Evolutionary conservation across 2,113 vertebrate species (phyloP).

Genomic region (Choloepus hoffmanni): DNA sequence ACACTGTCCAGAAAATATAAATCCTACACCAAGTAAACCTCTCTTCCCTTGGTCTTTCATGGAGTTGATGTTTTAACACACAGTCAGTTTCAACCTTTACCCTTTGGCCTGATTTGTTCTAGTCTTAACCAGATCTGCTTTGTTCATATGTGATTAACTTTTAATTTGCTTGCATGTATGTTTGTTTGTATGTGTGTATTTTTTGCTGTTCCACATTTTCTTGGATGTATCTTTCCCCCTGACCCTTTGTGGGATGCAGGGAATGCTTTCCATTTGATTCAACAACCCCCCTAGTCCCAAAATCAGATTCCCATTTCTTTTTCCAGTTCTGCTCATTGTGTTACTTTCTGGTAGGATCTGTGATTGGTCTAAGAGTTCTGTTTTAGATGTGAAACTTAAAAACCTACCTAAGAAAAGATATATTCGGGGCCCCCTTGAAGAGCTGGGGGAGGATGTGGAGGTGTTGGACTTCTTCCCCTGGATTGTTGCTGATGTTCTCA

Average conservation of each 20-base stretch:
- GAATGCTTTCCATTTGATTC: background rate
- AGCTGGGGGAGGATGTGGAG: too few species aligned
- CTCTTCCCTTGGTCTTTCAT: too few species aligned
- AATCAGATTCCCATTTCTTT: background rate
- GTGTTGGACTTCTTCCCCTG: too few species aligned
- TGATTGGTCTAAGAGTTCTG: background rate
- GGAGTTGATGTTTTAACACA: too few species aligned
- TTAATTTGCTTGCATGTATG: background rate
- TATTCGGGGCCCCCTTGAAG: too few species aligned
- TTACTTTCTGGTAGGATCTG: background rate
- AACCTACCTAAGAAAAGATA: background rate
- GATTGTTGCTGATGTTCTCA: too few species aligned
- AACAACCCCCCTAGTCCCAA: background rate
- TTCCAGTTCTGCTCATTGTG: background rate
- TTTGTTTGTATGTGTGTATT: background rate
- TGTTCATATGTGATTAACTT: background rate
- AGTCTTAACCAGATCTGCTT: background rate
- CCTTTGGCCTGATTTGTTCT: too few species aligned
- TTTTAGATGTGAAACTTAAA: background rate
- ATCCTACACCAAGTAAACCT: too few species aligned
- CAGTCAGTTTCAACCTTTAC: too few species aligned
- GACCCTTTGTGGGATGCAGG: background rate
- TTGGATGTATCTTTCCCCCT: background rate
- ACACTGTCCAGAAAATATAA: too few species aligned
- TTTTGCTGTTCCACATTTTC: background rate